Percentiles rank a stretch among this genome's conserved stretches.
Conservation (phyloP, 2,888 invertebrate species). For the Pollenia angustigena region DNA sequence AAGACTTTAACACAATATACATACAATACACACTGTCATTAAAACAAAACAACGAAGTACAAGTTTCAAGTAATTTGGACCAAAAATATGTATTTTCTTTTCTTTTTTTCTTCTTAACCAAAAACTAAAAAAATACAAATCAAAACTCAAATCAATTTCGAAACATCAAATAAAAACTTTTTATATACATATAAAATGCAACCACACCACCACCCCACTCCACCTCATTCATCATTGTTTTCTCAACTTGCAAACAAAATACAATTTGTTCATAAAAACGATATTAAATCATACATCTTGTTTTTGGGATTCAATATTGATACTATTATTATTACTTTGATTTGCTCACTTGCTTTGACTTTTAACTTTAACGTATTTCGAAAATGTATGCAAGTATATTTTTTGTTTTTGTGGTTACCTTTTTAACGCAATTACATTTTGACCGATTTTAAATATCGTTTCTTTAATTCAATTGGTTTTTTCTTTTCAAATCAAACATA, state of each 20-base stretch:
- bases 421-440: slow-evolving; percentile 41
- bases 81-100: slow-evolving; percentile 77
- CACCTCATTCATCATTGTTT: slow-evolving; percentile 25
- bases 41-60: slow-evolving; percentile 71
- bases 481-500: slow-evolving; percentile 69
- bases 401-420: slow-evolving; percentile 15
- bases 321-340: slow-evolving; percentile 7
- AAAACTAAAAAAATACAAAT: slow-evolving; percentile 70
- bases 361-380: slow-evolving; percentile 14
- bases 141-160: slow-evolving; percentile 62
- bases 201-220: slow-evolving; percentile 33
- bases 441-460: slow-evolving; percentile 43
- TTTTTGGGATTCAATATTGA: background rate
- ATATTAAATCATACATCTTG: slow-evolving; percentile 26
- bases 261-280: slow-evolving; percentile 27
- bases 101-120: slow-evolving; percentile 77
- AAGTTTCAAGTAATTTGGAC: slow-evolving; percentile 78
- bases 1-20: slow-evolving; percentile 34
- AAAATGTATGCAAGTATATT: slow-evolving; percentile 16
- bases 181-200: slow-evolving; percentile 52
- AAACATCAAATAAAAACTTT: slow-evolving; percentile 35
- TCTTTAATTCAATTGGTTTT: slow-evolving; percentile 54
- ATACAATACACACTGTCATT: slow-evolving; percentile 61
- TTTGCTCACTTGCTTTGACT: slow-evolving; percentile 34
- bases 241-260: slow-evolving; percentile 28